These are phyloP conservation scores for Dendrophyllia cribrosa DNA, from an alignment of 64 coral and sea anemone species.

Conservation along the genomic window DNA sequence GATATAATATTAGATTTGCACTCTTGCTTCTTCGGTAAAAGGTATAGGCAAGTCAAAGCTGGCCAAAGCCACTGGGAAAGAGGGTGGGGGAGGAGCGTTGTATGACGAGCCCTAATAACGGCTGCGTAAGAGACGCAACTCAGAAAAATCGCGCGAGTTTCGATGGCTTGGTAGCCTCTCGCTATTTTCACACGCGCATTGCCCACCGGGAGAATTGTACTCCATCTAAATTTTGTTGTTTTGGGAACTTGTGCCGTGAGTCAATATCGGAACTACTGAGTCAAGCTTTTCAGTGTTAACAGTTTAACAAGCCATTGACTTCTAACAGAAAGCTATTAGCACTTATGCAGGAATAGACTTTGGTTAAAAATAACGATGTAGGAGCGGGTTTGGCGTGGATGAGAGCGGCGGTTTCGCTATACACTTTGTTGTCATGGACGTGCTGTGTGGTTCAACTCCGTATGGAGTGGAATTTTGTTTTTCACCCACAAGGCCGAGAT, in stretches of 20 bases:
- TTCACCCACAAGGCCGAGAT: conserved; percentile 4
- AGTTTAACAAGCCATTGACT: not conserved
- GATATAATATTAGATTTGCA: too few species aligned
- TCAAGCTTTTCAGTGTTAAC: conserved; percentile 17
- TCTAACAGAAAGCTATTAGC: not conserved
- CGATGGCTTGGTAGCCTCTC: conserved; percentile 21
- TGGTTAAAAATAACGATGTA: conserved; percentile 8
- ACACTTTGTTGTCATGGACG: conserved; percentile 49
- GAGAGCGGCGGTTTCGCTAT: not conserved
- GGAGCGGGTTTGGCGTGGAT: conserved; percentile 1
- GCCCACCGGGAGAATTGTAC: conserved; percentile 41
- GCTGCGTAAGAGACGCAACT: too few species aligned
- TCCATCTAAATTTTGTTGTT: conserved; percentile 39
- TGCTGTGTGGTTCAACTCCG: conserved; percentile 38
- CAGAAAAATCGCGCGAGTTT: not conserved
- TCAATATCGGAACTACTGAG: conserved; percentile 40
- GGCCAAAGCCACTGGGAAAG: too few species aligned
- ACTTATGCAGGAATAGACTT: not conserved
- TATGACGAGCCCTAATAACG: too few species aligned
- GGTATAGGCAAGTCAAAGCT: too few species aligned
- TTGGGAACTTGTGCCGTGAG: conserved; percentile 22
- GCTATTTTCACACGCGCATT: not conserved
- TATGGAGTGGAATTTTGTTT: conserved; percentile 43
- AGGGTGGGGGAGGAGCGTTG: too few species aligned
- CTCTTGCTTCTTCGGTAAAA: too few species aligned